Evolutionary conservation across 2,797 vertebrate genomes (phyloP).

Genomic region (Sphenodon punctatus): DNA sequence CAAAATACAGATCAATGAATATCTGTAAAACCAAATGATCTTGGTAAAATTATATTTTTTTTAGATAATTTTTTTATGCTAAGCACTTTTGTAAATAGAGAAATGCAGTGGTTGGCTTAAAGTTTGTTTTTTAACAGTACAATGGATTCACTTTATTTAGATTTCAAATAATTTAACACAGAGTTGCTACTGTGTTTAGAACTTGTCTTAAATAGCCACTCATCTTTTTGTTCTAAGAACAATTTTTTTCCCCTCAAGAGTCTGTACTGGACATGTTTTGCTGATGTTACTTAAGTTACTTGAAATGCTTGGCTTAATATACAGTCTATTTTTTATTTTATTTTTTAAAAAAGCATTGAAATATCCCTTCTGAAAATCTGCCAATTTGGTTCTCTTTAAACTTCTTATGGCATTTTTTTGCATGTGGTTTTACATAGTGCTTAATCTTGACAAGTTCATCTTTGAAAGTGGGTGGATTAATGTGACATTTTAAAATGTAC

Average conservation of each 20-base stretch:
- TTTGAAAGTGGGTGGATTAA: slow-evolving; percentile 52
- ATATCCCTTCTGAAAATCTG: slow-evolving; percentile 61
- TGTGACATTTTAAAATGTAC: slow-evolving; percentile 58
- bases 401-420: slow-evolving; percentile 52
- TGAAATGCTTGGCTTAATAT: slow-evolving; percentile 72
- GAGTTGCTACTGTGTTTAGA: slow-evolving; percentile 66
- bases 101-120: slow-evolving; percentile 67
- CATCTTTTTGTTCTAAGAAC: slow-evolving; percentile 71
- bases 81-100: slow-evolving; percentile 78
- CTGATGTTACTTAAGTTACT: slow-evolving; percentile 74
- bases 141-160: slow-evolving; percentile 62
- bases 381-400: slow-evolving; percentile 65
- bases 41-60: slow-evolving; percentile 77
- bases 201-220: slow-evolving; percentile 66
- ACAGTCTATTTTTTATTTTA: slow-evolving; percentile 56
- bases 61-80: slow-evolving; percentile 74
- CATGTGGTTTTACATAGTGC: slow-evolving; percentile 67
- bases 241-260: slow-evolving; percentile 64
- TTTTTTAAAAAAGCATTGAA: too few relatives aligned
- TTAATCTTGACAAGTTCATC: slow-evolving; percentile 57
- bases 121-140: slow-evolving; percentile 55
- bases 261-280: slow-evolving; percentile 65
- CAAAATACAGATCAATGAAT: slow-evolving; percentile 65
- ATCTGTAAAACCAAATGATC: slow-evolving; percentile 75
- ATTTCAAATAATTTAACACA: slow-evolving; percentile 64